Evolutionary conservation across 2,888 invertebrate species (phyloP).

Genomic region (Eulithis testata): DNA sequence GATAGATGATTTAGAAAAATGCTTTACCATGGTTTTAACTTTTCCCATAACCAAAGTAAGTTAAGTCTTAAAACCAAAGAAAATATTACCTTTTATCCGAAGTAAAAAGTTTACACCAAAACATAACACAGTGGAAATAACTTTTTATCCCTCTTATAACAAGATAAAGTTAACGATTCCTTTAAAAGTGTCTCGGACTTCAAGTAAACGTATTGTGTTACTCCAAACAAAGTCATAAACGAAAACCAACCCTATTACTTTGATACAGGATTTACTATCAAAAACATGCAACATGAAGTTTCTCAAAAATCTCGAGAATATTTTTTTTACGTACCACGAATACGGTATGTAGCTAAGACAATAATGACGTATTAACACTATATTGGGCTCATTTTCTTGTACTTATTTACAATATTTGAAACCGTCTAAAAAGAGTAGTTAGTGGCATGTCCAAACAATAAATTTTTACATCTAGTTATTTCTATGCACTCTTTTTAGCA

Average conservation of each 20-base stretch:
- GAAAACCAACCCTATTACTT: not conserved
- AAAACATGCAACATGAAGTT: no score
- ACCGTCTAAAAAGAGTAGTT: no score
- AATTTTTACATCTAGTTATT: no score
- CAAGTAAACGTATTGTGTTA: not conserved
- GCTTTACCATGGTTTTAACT: not conserved
- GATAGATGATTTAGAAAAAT: no score
- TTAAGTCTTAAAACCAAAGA: slow-evolving; percentile 7
- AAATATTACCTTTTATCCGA: slow-evolving; percentile 3
- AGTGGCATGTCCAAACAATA: no score
- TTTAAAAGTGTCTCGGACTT: slow-evolving; percentile 24
- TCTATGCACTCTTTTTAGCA: no score
- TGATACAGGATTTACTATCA: not conserved
- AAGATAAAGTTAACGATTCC: slow-evolving; percentile 28
- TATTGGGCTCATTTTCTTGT: no score
- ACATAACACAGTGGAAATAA: slow-evolving; percentile 22
- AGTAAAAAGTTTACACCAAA: slow-evolving; percentile 22
- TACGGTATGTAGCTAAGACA: no score
- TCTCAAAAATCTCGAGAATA: not conserved
- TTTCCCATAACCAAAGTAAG: slow-evolving; percentile 1
- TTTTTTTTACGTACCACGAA: no score
- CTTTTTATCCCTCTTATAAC: slow-evolving; percentile 23
- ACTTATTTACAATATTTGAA: no score
- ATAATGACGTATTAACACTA: no score
- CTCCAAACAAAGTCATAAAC: not conserved